Conservation (phyloP, 2,797 vertebrate species). For the Pyrocephalus nanus region DNA sequence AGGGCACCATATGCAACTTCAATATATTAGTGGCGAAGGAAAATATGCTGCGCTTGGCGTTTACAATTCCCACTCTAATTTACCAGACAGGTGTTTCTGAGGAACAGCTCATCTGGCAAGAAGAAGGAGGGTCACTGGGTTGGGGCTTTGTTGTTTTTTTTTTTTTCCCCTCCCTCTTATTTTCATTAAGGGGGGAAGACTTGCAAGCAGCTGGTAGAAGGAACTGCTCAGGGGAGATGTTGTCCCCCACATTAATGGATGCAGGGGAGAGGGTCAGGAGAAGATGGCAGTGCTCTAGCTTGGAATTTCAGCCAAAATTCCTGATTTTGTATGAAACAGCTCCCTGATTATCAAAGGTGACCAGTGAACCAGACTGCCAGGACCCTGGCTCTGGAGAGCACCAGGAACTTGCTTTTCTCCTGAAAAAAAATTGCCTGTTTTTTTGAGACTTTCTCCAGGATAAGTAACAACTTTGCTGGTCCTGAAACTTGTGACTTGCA, state of each 20-base stretch:
- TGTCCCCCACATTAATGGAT: neutral
- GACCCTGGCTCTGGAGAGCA: neutral
- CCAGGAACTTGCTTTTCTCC: neutral
- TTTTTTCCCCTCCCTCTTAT: neutral
- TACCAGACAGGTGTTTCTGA: slow-evolving; percentile 63
- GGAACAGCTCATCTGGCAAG: slow-evolving; percentile 56
- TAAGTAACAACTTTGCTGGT: neutral
- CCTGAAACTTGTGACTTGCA: slow-evolving; percentile 2
- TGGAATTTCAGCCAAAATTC: neutral
- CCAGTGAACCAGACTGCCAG: neutral
- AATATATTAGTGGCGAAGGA: slow-evolving; percentile 65
- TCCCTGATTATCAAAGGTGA: neutral
- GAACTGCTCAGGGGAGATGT: neutral
- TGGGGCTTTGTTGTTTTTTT: neutral
- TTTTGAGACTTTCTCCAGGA: neutral
- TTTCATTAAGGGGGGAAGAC: slow-evolving; percentile 17
- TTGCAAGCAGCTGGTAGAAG: slow-evolving; percentile 12
- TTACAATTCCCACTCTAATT: slow-evolving; percentile 67
- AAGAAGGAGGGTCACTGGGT: slow-evolving; percentile 21
- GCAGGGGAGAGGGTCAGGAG: neutral
- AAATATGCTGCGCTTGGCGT: slow-evolving; percentile 54
- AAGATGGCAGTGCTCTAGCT: neutral
- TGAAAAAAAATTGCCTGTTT: neutral
- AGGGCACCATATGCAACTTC: slow-evolving; percentile 54
- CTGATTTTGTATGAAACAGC: neutral